Evolutionary conservation across 2,888 invertebrate species (phyloP).

Genomic region (Cantharis rustica): DNA sequence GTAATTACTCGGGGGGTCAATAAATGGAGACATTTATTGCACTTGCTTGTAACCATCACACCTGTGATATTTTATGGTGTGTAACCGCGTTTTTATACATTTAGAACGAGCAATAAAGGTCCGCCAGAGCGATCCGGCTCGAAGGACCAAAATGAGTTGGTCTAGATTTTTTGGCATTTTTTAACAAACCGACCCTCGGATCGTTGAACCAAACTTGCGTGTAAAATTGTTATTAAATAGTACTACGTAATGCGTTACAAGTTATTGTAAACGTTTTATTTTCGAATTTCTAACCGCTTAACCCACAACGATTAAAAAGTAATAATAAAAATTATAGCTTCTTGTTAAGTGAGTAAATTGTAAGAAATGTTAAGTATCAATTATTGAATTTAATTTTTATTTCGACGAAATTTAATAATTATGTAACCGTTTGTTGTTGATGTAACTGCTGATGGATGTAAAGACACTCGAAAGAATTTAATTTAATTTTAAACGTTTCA

Average conservation of each 20-base stretch:
- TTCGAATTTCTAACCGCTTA: not conserved
- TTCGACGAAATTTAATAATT: not conserved
- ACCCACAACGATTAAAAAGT: not conserved
- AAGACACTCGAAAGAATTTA: not conserved
- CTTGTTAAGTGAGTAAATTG: constrained; percentile 1
- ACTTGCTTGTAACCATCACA: not conserved
- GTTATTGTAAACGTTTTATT: not conserved
- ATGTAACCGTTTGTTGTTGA: no score
- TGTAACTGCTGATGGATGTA: not conserved
- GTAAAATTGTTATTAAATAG: constrained; percentile 3
- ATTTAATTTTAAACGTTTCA: not conserved
- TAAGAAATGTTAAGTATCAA: not conserved
- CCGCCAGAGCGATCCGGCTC: not conserved
- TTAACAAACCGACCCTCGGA: not conserved
- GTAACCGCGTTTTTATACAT: not conserved
- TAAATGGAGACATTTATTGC: not conserved
- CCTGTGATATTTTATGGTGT: not conserved
- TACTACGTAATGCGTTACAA: not conserved
- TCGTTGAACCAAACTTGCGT: constrained; percentile 1
- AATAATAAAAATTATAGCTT: constrained; percentile 4
- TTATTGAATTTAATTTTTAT: not conserved
- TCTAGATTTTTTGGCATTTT: not conserved
- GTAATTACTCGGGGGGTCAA: not conserved
- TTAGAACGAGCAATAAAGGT: not conserved
- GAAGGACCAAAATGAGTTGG: not conserved